Conservation (phyloP, 2,888 invertebrate genomes). For the Strigamia maritima region DNA sequence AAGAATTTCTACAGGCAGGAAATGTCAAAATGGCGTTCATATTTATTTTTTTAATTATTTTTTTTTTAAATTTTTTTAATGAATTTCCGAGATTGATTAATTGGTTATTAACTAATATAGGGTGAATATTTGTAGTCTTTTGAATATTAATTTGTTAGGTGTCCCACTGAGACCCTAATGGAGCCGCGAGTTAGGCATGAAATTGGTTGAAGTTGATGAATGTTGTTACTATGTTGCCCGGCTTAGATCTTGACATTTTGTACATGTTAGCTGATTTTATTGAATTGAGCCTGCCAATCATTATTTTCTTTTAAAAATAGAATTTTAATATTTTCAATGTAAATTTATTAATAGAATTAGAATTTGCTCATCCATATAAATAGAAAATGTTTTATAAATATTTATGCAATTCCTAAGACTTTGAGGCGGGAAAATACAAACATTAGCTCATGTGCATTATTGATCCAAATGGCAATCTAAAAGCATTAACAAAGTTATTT, state of each 20-base stretch:
- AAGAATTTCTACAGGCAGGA: too few relatives aligned
- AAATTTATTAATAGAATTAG: too few relatives aligned
- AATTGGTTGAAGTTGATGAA: conserved; percentile 27
- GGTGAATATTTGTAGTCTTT: neutral
- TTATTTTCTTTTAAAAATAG: neutral
- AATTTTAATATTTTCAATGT: neutral
- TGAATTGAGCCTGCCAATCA: neutral
- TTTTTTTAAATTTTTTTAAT: neutral
- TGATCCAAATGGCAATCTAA: too few relatives aligned
- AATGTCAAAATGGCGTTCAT: too few relatives aligned
- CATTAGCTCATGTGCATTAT: too few relatives aligned
- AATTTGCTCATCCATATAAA: too few relatives aligned
- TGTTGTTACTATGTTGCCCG: neutral
- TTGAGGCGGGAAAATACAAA: too few relatives aligned
- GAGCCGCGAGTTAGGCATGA: neutral
- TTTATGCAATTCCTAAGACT: too few relatives aligned
- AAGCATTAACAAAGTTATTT: too few relatives aligned
- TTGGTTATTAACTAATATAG: neutral
- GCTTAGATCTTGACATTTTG: neutral
- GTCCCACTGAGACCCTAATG: neutral
- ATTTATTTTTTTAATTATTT: neutral
- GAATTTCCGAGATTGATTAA: neutral
- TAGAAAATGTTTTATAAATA: too few relatives aligned
- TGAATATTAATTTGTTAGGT: neutral
- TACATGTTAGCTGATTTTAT: neutral